These are phyloP conservation scores for Mamestra brassicae DNA, from an alignment of 2,888 invertebrate genomes.

Conservation along the genomic window DNA sequence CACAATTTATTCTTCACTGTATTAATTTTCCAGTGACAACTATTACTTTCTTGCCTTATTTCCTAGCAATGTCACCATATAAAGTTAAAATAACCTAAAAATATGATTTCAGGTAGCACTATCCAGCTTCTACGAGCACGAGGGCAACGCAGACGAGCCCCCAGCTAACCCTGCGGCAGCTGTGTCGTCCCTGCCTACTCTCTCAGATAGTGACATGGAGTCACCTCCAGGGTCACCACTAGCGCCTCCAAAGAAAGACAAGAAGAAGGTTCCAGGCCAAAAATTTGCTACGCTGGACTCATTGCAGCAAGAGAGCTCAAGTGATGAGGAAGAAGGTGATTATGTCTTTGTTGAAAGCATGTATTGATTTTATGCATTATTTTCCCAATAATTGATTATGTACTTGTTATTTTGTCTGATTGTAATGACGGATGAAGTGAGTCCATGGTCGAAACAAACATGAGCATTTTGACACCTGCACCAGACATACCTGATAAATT, in stretches of 20 bases:
- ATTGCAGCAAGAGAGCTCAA: constrained; percentile 89
- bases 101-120: constrained; percentile 92
- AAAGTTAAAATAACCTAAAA: not conserved
- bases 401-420: not conserved
- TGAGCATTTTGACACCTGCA: not conserved
- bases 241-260: constrained; percentile 79
- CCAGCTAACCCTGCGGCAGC: constrained; percentile 75
- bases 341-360: not conserved
- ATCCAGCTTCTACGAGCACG: constrained; percentile 95
- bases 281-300: constrained; percentile 92
- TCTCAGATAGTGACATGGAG: constrained; percentile 86
- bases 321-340: constrained; percentile 92
- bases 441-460: not conserved
- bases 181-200: constrained; percentile 74
- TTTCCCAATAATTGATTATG: not conserved
- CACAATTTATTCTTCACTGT: not conserved
- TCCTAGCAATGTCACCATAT: not conserved
- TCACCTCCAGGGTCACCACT: constrained; percentile 81
- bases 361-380: not conserved
- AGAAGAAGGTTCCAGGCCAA: constrained; percentile 81
- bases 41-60: not conserved
- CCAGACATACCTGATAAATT: not conserved
- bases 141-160: constrained; percentile 90
- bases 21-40: not conserved
- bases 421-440: not conserved